Evolutionary conservation across 2,888 invertebrate species (phyloP), one percentile per base, ranked within the genome.

Genomic region (Cheilosia urbana): DNA sequence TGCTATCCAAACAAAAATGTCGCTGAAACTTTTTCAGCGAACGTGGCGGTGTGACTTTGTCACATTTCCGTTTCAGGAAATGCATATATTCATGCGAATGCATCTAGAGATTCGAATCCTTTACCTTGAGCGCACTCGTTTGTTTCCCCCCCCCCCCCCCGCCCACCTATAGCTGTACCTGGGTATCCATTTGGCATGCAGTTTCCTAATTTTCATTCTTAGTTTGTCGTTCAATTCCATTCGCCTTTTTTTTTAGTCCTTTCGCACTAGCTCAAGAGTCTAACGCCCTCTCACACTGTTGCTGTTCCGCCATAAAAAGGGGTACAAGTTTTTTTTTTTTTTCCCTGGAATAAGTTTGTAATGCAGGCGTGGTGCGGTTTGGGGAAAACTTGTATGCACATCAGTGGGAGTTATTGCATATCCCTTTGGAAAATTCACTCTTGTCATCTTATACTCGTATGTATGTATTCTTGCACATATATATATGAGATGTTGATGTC

Each of bases 131-230:
- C 11, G 24, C 4, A 69, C 7, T 40, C 49, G 49, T 69, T 76
- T 75, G 55, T 58, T 51, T 51, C 27, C n/a, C 57, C n/a, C 27
- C 51, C 34, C 13, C 0, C 27, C n/a, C 57, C n/a, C 27, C 51
- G 42, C 13, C 0, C 42, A n/a, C 11, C 1, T 37, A 51, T 27
- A 6, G 53, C 27, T 7, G 34, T 30, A 42, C 57, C 68, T 42
- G 57, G 42, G 27, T 57, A 49, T 58, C 49, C 57, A 71, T 47
- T 65, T 68, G 57, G 17, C 55, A 65, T 71, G 58, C 63, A 69
- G 30, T 60, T 68, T 55, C 71, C 79, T 76, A 75, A 84, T 84
- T 75, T 79, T 66, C 79, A 79, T 84, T 79, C 79, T 69, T 75
- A 66, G 75, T 84, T 79, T 79, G 58, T 75, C 66, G 69, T 71